A percentile compares a stretch with the other conserved stretches of the same genome.
Evolutionary conservation across 1,140 invertebrate genomes (phyloP).

Genomic region (Diorhabda sublineata): DNA sequence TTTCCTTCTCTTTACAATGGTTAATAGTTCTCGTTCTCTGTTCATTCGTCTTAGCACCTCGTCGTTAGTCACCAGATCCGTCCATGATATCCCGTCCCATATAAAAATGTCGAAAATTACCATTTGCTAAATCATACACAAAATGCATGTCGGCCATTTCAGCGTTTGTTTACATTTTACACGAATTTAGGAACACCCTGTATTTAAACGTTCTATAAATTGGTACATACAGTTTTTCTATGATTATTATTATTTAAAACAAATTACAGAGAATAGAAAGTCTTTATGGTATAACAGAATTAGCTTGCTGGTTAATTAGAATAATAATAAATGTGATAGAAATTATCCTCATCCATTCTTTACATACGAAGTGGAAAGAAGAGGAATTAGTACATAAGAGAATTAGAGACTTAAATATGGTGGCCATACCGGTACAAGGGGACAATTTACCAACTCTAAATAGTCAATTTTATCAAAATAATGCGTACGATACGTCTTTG

Average conservation of each 20-base stretch:
- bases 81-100: too few species aligned
- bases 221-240: not conserved
- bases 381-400: constrained; percentile 48
- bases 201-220: not conserved
- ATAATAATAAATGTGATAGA: constrained; percentile 56
- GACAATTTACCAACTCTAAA: constrained; percentile 31
- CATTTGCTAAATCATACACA: too few species aligned
- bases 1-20: too few species aligned
- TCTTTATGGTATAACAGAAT: constrained; percentile 57
- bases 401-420: constrained; percentile 46
- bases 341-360: constrained; percentile 58
- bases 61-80: too few species aligned
- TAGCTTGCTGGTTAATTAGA: constrained; percentile 57
- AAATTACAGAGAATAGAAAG: constrained; percentile 55
- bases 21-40: too few species aligned
- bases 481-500: constrained; percentile 39
- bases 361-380: constrained; percentile 55
- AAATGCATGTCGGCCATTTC: too few species aligned
- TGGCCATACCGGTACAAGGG: constrained; percentile 39
- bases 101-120: too few species aligned
- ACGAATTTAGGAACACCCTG: too few species aligned
- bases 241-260: not conserved
- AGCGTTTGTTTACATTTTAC: too few species aligned
- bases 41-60: too few species aligned
- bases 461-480: constrained; percentile 43